These are phyloP conservation scores for Conus ventricosus DNA, from an alignment of 1,140 invertebrate genomes.

Conservation along the genomic window DNA sequence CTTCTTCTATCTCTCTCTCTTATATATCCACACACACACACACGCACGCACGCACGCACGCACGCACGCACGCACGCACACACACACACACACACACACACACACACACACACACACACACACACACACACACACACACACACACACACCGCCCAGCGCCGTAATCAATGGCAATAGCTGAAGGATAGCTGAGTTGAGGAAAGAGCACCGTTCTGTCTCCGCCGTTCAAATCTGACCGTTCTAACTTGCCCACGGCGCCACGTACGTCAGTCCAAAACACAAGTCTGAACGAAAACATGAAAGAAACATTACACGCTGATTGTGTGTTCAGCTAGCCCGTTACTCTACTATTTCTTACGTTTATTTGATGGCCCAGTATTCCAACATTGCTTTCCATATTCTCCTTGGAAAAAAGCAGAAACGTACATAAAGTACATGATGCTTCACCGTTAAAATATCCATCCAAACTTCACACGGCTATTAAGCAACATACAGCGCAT, in stretches of 20 bases:
- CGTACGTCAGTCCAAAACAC: slow-evolving; percentile 1
- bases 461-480: no score
- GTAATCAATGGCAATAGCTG: not conserved
- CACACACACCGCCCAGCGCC: not conserved
- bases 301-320: no score
- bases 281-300: not conserved
- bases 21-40: not conserved
- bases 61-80: not conserved
- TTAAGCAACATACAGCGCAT: no score
- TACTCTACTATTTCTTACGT: no score
- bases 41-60: not conserved
- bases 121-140: not conserved
- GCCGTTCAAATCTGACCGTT: slow-evolving; percentile 7
- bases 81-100: slow-evolving; percentile 13
- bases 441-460: no score
- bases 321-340: no score
- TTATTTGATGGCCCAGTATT: no score
- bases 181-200: not conserved
- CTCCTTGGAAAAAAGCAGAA: no score
- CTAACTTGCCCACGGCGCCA: not conserved
- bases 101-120: slow-evolving; percentile 23
- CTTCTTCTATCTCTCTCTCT: no score
- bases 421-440: no score
- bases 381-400: no score
- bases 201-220: not conserved